Percentiles rank a stretch among this genome's conserved stretches.
phyloP scores from a whole-genome alignment of 2,113 vertebrate genomes.

The Alosa alosa region DNA sequence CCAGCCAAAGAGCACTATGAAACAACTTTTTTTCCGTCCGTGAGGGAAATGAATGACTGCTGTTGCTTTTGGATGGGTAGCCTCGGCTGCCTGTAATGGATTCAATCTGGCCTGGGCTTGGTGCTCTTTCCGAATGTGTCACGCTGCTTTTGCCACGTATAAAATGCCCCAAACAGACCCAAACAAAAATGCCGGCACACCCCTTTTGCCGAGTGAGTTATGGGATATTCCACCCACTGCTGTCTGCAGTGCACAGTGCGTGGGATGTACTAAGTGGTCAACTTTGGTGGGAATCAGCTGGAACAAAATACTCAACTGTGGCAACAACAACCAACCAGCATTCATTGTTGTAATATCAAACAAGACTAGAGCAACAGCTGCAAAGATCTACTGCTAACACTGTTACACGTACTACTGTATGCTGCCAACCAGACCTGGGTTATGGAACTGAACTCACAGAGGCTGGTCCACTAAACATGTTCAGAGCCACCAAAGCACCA shows the following conservation, averaged over 20 bases:
- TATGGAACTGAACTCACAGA: background rate
- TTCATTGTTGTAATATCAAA: background rate
- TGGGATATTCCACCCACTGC: slow-evolving; percentile 30
- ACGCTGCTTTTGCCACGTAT: slow-evolving; percentile 50
- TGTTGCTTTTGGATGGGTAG: slow-evolving; percentile 57
- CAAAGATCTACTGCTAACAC: background rate
- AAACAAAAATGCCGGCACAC: slow-evolving; percentile 46
- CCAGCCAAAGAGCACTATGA: slow-evolving; percentile 43
- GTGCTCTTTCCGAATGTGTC: slow-evolving; percentile 45
- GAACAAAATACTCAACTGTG: background rate
- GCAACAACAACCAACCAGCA: background rate
- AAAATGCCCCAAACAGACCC: slow-evolving; percentile 50
- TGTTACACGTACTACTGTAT: background rate
- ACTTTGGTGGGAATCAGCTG: slow-evolving; percentile 8
- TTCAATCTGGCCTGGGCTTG: slow-evolving; percentile 59
- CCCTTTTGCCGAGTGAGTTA: slow-evolving; percentile 23
- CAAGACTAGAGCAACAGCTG: background rate
- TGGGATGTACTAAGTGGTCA: slow-evolving; percentile 31
- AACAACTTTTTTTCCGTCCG: slow-evolving; percentile 38
- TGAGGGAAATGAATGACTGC: slow-evolving; percentile 54
- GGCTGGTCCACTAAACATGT: background rate
- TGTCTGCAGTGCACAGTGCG: slow-evolving; percentile 36
- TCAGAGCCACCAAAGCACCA: background rate
- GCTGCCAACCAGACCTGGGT: background rate
- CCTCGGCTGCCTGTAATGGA: slow-evolving; percentile 57